Conservation (phyloP, 2,113 vertebrate species). For the Ageneiosus marmoratus region DNA sequence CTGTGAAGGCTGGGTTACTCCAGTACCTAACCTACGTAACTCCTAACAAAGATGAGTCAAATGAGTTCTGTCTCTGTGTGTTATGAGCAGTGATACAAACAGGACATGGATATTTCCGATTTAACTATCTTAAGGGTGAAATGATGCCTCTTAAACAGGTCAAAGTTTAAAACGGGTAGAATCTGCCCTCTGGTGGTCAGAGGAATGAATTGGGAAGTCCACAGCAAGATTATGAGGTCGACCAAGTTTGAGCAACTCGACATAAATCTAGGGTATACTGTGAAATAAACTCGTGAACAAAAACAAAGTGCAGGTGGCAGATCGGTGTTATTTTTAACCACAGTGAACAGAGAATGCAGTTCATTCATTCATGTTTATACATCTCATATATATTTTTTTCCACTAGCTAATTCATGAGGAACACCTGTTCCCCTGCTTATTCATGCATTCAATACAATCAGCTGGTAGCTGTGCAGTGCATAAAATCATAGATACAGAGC, state of each 20-base stretch:
- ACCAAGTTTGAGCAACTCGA: neutral
- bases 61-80: neutral
- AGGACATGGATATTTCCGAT: neutral
- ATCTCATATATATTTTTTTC: neutral
- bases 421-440: neutral
- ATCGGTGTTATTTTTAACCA: neutral
- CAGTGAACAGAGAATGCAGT: neutral
- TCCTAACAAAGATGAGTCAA: neutral
- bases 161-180: neutral
- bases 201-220: neutral
- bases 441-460: neutral
- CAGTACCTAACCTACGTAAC: neutral
- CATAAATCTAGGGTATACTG: neutral
- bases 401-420: neutral
- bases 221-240: neutral
- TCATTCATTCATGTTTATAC: neutral
- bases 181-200: slow-evolving; percentile 31
- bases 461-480: neutral
- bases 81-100: neutral
- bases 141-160: too few species aligned
- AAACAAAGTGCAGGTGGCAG: neutral
- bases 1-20: neutral
- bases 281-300: neutral
- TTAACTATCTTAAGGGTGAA: neutral
- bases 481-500: neutral